Evolutionary conservation across 2,797 vertebrate species (phyloP).

Genomic region (Pipistrellus nathusii): DNA sequence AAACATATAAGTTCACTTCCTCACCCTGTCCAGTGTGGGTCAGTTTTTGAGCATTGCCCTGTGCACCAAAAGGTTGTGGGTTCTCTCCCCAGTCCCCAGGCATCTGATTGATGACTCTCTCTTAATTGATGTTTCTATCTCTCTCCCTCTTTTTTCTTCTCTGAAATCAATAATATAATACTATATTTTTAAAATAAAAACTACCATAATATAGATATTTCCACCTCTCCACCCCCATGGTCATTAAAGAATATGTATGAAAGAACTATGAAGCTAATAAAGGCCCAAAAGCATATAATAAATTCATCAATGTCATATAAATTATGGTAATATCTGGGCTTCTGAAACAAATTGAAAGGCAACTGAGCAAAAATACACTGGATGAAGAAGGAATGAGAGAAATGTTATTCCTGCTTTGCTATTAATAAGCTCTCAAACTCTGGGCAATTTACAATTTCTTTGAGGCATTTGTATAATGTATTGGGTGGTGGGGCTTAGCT

Average conservation of each 20-base stretch:
- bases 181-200: not conserved
- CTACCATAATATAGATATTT: not conserved
- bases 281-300: not conserved
- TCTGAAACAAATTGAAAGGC: slow-evolving; percentile 47
- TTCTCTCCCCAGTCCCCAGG: too few relatives aligned
- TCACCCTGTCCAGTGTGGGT: not conserved
- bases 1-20: not conserved
- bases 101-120: too few relatives aligned
- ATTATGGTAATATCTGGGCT: not conserved
- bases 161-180: too few relatives aligned
- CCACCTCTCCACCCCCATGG: not conserved
- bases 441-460: not conserved
- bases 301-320: not conserved
- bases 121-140: too few relatives aligned
- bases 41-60: too few relatives aligned
- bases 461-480: not conserved
- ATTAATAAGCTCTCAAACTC: not conserved
- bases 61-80: too few relatives aligned
- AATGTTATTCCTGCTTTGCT: not conserved
- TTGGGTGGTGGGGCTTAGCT: not conserved
- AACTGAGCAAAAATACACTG: not conserved
- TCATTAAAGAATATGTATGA: slow-evolving; percentile 8
- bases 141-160: too few relatives aligned
- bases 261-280: not conserved
- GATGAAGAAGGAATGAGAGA: not conserved